Evolutionary conservation across 2,113 vertebrate genomes (phyloP), one percentile per base, ranked within the genome.

Genomic region (Pelecanus crispus): DNA sequence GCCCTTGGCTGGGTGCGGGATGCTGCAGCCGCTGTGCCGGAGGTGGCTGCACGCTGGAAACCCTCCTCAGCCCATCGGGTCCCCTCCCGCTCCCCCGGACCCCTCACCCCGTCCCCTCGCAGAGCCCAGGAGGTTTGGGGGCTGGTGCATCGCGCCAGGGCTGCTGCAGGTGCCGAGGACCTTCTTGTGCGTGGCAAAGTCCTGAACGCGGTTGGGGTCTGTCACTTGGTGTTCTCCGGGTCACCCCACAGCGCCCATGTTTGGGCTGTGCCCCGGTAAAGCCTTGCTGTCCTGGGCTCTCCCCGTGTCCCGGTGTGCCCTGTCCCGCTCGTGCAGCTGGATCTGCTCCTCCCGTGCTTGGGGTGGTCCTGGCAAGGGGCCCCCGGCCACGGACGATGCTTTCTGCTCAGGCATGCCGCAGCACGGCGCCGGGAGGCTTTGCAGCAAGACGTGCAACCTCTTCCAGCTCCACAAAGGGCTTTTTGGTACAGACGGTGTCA

Each of bases 301-400:
- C 31, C 34, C 38, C 0, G 0, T 31, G 29, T 44, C 59, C 77
- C 6, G 0, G 7, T n/a, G 67, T 61, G 34, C 63, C 62, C 67
- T 6, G 5, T 19, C 47, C 47, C 8, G 1, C 13, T 49, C 11
- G 1, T 2, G 4, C 55, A 55, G 40, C 74, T 40, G 55, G 61
- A 67, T 65, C 56, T 12, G 36, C 52, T 55, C 34, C 44, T 28
- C 38, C 3, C 5, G 34, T 1, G 2, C 34, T 15, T 3, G 11
- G 70, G 45, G 45, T 3, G 11, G 22, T 38, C 14, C 47, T 24
- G 68, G 28, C 9, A 13, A 75, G 38, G 16, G 45, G 4, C 6
- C 56, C 32, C 28, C 2, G 15, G 1, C n/a, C 2, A 2, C 2
- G 3, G 40, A 34, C 4, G 2, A 5, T 44, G 34, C 32, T 62